These are phyloP conservation scores for Gryllus bimaculatus DNA, from an alignment of 1,140 invertebrate species.

Conservation along the genomic window DNA sequence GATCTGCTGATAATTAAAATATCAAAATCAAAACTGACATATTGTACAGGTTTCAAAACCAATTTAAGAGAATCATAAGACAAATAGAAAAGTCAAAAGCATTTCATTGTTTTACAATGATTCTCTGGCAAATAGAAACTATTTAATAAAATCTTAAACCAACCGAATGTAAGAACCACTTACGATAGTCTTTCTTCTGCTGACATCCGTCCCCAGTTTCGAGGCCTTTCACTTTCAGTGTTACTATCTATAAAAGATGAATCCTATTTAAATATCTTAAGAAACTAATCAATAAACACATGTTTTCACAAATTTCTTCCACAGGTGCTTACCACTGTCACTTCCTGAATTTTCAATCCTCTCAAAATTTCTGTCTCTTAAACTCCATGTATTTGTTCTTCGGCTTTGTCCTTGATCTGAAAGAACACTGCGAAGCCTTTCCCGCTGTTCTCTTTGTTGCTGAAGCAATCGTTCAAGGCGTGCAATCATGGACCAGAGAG, in stretches of 20 bases:
- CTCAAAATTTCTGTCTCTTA: neutral
- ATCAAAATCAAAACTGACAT: too few relatives aligned
- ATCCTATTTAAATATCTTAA: too few relatives aligned
- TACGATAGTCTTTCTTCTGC: constrained; percentile 10
- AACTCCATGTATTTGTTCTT: neutral
- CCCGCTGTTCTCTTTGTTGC: constrained; percentile 27
- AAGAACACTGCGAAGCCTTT: neutral
- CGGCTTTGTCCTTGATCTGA: neutral
- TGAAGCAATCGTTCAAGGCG: constrained; percentile 29
- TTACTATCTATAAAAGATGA: constrained; percentile 11
- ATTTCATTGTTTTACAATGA: too few relatives aligned
- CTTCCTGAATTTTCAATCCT: constrained; percentile 9
- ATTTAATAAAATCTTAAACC: neutral
- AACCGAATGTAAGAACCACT: neutral
- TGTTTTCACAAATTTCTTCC: too few relatives aligned
- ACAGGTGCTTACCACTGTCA: constrained; percentile 10
- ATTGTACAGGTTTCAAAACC: too few relatives aligned
- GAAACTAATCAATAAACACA: too few relatives aligned
- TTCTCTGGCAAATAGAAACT: too few relatives aligned
- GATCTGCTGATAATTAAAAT: too few relatives aligned
- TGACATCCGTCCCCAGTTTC: neutral
- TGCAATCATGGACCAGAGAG: constrained; percentile 29
- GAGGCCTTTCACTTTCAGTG: constrained; percentile 10
- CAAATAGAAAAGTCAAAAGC: too few relatives aligned
- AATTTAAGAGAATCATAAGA: too few relatives aligned